Base-by-base conservation (phyloP, 2,888 invertebrate species). In the Hydriomena furcata region DNA sequence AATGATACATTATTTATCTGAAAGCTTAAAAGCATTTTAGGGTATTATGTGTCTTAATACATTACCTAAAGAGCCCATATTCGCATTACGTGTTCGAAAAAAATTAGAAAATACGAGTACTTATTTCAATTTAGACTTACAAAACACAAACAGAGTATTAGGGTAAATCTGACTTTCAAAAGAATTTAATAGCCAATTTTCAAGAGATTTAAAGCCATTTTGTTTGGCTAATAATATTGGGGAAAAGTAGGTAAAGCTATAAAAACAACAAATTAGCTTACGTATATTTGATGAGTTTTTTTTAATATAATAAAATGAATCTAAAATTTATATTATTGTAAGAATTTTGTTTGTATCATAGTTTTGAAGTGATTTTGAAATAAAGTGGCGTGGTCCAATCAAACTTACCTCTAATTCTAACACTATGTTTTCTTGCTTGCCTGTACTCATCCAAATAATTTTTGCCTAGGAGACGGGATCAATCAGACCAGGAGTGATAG, bases 401-500 rank as follows among this genome's bases (percentile, higher is more conserved):
- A n/a, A n/a, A 3, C 17, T 17, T 17, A 4, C 17, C 17, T 4
- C 17, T 3, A 17, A 17, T 17, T 17, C 17, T 4, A 17, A 17
- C 17, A 17, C 4, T n/a, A n/a, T 17, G 17, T 17, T 17, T 4
- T 17, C 4, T 12, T 32, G 7, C 11, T 35, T 32, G 21, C 13
- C n/a, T 52, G 17, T 34, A 40, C 28, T 34, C 17, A 43, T 10
- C 37, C n/a, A 47, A 52, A 52, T 58, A 55, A 47, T 59, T 56
- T 66, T 68, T 66, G 68, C 68, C 68, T 94, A 96, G 91, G 98
- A 98, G 88, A 98, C 98, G 30, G 98, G 98, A 52, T 97, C 96
- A 69, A 98, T 98, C 66, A 93, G 97, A 52, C 98, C 98, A 1
- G 98, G 98, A 21, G 97, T 97, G 41, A 97, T 97, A 82, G 97